phyloP scores from a whole-genome alignment of 2,113 vertebrate genomes.

The Corydoras maculifer region DNA sequence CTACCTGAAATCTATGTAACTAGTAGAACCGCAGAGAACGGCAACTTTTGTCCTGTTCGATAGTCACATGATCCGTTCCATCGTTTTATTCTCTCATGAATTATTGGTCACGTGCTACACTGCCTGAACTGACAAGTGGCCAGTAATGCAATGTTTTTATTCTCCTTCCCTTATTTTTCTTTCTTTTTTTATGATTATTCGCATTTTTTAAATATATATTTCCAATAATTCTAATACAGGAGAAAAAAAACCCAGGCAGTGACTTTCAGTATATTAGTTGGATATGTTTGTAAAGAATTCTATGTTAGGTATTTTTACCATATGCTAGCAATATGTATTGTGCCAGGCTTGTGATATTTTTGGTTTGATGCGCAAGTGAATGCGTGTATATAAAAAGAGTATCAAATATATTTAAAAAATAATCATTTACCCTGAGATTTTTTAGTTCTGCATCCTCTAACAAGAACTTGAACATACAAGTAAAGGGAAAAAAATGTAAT shows the following conservation, averaged over 20 bases:
- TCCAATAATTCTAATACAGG: not conserved
- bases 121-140: constrained; percentile 63
- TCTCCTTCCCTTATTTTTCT: too few relatives aligned
- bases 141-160: constrained; percentile 56
- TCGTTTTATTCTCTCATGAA: constrained; percentile 47
- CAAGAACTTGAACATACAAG: constrained; percentile 42
- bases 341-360: constrained; percentile 81
- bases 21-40: constrained; percentile 10
- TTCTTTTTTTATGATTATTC: too few relatives aligned
- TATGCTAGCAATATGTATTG: constrained; percentile 90
- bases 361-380: constrained; percentile 79
- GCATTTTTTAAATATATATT: constrained; percentile 11
- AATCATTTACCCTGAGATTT: constrained; percentile 67
- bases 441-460: constrained; percentile 72
- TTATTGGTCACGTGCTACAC: constrained; percentile 54
- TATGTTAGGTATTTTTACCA: constrained; percentile 83
- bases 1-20: not conserved
- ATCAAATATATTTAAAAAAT: constrained; percentile 57
- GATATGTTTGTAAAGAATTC: constrained; percentile 77
- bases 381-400: constrained; percentile 80
- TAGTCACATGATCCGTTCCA: constrained; percentile 27
- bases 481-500: constrained; percentile 39
- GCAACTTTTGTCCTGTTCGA: constrained; percentile 15
- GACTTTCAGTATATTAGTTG: constrained; percentile 65
- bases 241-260: constrained; percentile 48